A percentile compares a stretch with the other conserved stretches of the same genome.
These are phyloP conservation scores for Hermaeophaga mercurialis DNA, from an alignment of 2,888 invertebrate species.

Conservation along the genomic window DNA sequence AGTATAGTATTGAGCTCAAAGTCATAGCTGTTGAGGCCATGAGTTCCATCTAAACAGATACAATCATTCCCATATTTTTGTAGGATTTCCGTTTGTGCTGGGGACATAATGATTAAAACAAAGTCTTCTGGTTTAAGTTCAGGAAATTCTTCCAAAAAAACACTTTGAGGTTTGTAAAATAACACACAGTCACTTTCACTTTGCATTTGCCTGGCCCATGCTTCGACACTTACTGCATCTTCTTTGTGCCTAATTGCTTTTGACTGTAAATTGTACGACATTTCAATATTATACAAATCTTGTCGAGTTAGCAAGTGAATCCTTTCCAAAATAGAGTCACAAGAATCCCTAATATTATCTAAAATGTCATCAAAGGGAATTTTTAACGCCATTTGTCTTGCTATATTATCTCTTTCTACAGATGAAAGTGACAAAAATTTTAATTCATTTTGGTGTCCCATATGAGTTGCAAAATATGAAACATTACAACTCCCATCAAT, in stretches of 20 bases:
- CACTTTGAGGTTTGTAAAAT: conserved; percentile 38
- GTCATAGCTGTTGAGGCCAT: conserved; percentile 36
- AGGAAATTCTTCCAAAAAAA: conserved; percentile 26
- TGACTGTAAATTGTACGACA: background rate
- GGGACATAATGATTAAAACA: conserved; percentile 41
- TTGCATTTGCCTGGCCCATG: conserved; percentile 31
- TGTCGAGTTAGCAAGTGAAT: background rate
- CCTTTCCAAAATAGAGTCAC: background rate
- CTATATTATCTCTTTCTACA: too few species aligned
- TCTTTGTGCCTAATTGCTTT: conserved; percentile 11
- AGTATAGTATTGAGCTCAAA: conserved; percentile 39
- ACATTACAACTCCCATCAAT: too few species aligned
- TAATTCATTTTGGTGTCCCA: too few species aligned
- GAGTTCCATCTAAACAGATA: conserved; percentile 43
- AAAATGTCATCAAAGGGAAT: conserved; percentile 1
- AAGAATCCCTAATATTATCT: background rate
- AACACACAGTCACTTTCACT: conserved; percentile 21
- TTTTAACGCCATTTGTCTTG: too few species aligned
- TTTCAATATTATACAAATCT: background rate
- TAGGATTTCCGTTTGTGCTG: conserved; percentile 39
- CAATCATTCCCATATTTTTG: conserved; percentile 38
- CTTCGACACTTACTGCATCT: conserved; percentile 29
- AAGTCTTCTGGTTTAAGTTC: conserved; percentile 40
- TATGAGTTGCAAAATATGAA: too few species aligned
- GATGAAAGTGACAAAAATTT: too few species aligned